These are phyloP conservation scores for Phalera bucephala DNA, from an alignment of 2,888 invertebrate species.

Conservation along the genomic window DNA sequence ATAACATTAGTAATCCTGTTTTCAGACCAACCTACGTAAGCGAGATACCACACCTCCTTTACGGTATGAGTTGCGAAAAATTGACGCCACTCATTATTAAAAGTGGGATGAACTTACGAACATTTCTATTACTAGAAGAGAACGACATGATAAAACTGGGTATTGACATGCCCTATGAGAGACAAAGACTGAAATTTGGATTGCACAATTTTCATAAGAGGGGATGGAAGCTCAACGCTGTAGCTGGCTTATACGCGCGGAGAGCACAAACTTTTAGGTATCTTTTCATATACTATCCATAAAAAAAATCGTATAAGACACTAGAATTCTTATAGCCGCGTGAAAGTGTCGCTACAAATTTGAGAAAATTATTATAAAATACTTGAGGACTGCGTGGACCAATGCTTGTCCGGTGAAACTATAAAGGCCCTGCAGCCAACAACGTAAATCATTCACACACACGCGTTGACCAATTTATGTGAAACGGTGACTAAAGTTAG, in stretches of 20 bases:
- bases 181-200: constrained; percentile 78
- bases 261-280: constrained; percentile 70
- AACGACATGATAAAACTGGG: constrained; percentile 81
- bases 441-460: too few species aligned
- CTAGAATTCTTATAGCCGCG: too few species aligned
- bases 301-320: too few species aligned
- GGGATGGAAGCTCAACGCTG: constrained; percentile 77
- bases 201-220: constrained; percentile 83
- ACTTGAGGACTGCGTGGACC: too few species aligned
- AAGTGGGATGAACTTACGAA: constrained; percentile 75
- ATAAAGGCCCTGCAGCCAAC: too few species aligned
- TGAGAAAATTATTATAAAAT: too few species aligned
- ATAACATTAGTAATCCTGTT: too few species aligned
- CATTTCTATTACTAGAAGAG: constrained; percentile 83
- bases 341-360: too few species aligned
- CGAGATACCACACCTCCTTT: constrained; percentile 82
- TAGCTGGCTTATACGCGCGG: constrained; percentile 65
- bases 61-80: constrained; percentile 83
- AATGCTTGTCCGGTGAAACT: too few species aligned
- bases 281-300: constrained; percentile 1
- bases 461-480: too few species aligned
- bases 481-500: too few species aligned
- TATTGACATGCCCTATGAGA: constrained; percentile 83
- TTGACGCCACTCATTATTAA: constrained; percentile 70
- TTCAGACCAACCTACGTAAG: constrained; percentile 72